Conservation (phyloP, 1,140 invertebrate species). For the Sitophilus oryzae region DNA sequence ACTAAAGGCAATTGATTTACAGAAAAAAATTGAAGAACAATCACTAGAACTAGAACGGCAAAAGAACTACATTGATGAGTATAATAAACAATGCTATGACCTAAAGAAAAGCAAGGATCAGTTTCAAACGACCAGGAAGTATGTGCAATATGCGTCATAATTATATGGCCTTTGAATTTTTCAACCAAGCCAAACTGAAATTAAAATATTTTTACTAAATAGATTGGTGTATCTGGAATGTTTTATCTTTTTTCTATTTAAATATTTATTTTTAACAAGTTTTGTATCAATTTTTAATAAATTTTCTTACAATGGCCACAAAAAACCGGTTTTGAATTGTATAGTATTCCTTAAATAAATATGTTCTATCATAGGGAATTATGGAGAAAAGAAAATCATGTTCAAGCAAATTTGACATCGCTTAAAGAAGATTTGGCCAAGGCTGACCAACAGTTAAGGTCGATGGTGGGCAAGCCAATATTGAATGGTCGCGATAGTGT, state of each 20-base stretch:
- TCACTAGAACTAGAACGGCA: conserved; percentile 84
- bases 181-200: too few relatives aligned
- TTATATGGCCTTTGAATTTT: too few relatives aligned
- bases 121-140: conserved; percentile 89
- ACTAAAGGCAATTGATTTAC: conserved; percentile 73
- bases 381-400: conserved; percentile 91
- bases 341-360: too few relatives aligned
- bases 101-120: conserved; percentile 92
- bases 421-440: conserved; percentile 93
- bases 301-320: too few relatives aligned
- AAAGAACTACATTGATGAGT: conserved; percentile 85
- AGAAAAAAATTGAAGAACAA: conserved; percentile 81
- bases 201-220: too few relatives aligned
- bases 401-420: conserved; percentile 85
- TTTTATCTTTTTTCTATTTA: too few relatives aligned
- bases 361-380: too few relatives aligned
- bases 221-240: too few relatives aligned
- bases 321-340: too few relatives aligned
- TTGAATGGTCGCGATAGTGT: conserved; percentile 95
- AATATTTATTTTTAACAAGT: too few relatives aligned
- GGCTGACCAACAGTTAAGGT: conserved; percentile 92
- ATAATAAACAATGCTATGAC: conserved; percentile 93
- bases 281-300: too few relatives aligned
- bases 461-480: conserved; percentile 96
- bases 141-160: too few relatives aligned